Percentiles rank a stretch among this genome's conserved stretches.
phyloP scores from a whole-genome alignment of 2,113 vertebrate genomes.

The human (Homo sapiens) region GRCh38 chr19:39264001-39264500 shows the following conservation, averaged over 20 bases:
- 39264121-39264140: fast-evolving
- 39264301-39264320: no score
- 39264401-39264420: not conserved
- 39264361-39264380: not conserved
- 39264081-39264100: not conserved
- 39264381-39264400: not conserved
- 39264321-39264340: not conserved
- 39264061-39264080: fast-evolving
- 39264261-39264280: not conserved
- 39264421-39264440: not conserved
- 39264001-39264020: not conserved
- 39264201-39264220: fast-evolving
- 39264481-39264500: not conserved
- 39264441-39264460: not conserved
- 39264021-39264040: not conserved
- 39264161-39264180: not conserved
- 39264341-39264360: not conserved
- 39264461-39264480: not conserved
- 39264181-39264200: not conserved
- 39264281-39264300: no score
- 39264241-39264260: not conserved
- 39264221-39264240: not conserved
- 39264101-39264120: not conserved
- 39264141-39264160: not conserved
- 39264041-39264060: not conserved